Evolutionary conservation across 1,140 invertebrate genomes (phyloP).

Genomic region (Mizuhopecten yessoensis): DNA sequence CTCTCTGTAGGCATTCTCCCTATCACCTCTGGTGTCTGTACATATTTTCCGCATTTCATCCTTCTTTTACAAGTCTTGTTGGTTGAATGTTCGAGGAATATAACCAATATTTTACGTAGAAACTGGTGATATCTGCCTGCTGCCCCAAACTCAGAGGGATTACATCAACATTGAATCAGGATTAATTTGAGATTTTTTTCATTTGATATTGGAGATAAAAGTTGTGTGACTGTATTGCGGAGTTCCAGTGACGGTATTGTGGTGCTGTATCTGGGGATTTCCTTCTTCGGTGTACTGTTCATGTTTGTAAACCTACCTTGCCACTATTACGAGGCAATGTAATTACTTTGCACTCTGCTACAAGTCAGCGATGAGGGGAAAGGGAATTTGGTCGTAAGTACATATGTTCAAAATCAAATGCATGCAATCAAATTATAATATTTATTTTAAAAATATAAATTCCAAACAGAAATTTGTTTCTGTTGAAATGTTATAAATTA

Average conservation of each 20-base stretch:
- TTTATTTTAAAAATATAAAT: background rate
- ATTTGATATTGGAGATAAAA: background rate
- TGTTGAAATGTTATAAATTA: background rate
- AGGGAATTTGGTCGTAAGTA: slow-evolving; percentile 26
- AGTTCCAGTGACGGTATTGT: background rate
- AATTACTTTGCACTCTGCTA: background rate
- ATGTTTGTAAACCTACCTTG: background rate
- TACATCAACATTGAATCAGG: slow-evolving; percentile 7
- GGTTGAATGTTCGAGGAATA: slow-evolving; percentile 16
- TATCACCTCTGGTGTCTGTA: slow-evolving; percentile 1
- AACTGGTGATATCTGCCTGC: background rate
- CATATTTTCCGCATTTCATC: background rate
- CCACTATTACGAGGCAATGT: background rate
- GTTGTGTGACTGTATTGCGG: background rate
- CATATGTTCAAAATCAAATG: background rate
- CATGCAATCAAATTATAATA: background rate
- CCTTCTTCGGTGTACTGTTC: background rate
- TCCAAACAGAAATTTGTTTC: background rate
- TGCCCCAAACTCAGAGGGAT: background rate
- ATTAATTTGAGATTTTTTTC: background rate
- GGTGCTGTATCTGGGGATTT: background rate
- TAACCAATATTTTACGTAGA: background rate
- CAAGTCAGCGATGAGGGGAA: slow-evolving; percentile 11
- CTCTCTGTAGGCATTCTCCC: background rate
- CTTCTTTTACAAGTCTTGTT: background rate